Conservation (phyloP, 2,888 invertebrate genomes). For the Latrodectus elegans region DNA sequence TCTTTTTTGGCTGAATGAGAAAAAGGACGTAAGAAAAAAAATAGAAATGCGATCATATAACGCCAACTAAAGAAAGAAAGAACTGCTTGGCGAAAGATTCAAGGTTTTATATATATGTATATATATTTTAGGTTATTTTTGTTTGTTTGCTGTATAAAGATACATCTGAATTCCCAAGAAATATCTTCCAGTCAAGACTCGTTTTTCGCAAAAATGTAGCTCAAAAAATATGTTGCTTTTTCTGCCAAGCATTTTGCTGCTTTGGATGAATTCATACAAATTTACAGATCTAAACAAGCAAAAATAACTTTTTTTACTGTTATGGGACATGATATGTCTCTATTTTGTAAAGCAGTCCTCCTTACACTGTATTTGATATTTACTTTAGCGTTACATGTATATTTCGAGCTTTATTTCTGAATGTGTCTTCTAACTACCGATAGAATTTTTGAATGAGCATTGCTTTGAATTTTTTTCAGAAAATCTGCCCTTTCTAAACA, state of each 20-base stretch:
- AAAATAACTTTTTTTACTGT: too few species aligned
- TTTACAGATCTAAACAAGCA: too few species aligned
- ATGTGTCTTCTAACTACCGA: too few species aligned
- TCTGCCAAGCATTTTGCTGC: neutral
- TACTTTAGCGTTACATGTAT: too few species aligned
- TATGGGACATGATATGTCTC: too few species aligned
- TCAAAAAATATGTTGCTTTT: neutral
- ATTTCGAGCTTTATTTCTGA: too few species aligned
- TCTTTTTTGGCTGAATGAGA: neutral
- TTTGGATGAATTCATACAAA: neutral
- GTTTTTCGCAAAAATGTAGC: neutral
- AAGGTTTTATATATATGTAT: constrained; percentile 1
- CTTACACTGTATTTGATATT: too few species aligned
- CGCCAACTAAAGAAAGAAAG: constrained; percentile 6
- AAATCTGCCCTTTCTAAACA: too few species aligned
- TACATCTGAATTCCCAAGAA: constrained; percentile 2
- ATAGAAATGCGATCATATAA: neutral
- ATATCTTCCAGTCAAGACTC: neutral
- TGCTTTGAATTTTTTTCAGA: too few species aligned
- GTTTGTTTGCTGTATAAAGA: neutral
- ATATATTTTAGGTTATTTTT: neutral
- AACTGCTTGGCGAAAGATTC: neutral
- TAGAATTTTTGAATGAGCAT: too few species aligned
- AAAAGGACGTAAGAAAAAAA: neutral
- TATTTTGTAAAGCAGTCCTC: too few species aligned